Percentiles rank a stretch among this genome's conserved stretches.
phyloP scores from a whole-genome alignment of 2,797 vertebrate species.

The Balearica regulorum region DNA sequence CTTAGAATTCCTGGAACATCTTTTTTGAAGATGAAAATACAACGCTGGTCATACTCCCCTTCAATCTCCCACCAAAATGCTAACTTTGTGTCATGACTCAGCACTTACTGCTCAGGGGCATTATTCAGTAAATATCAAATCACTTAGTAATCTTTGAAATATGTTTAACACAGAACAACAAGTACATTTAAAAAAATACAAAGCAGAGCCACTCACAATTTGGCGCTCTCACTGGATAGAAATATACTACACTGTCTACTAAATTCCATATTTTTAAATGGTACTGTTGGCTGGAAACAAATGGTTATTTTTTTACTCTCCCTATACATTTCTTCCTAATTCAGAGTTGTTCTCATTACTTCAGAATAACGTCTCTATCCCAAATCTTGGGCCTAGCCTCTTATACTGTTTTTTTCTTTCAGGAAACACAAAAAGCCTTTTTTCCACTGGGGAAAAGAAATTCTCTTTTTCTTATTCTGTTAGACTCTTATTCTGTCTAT shows the following conservation, averaged over 20 bases:
- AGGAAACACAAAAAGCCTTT: background rate
- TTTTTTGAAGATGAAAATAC: background rate
- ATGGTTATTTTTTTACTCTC: background rate
- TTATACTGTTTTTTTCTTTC: background rate
- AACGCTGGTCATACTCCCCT: background rate
- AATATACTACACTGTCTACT: background rate
- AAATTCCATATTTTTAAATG: background rate
- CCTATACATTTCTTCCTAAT: background rate
- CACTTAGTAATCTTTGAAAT: background rate
- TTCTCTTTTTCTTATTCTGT: too few relatives aligned
- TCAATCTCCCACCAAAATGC: background rate
- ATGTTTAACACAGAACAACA: background rate
- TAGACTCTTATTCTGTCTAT: background rate
- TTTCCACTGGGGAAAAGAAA: background rate
- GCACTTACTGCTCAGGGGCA: background rate
- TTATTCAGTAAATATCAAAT: background rate
- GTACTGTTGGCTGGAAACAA: background rate
- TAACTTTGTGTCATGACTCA: constrained; percentile 36
- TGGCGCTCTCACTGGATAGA: background rate
- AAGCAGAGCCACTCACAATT: background rate
- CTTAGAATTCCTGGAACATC: background rate
- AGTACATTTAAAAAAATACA: background rate
- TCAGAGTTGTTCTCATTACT: background rate
- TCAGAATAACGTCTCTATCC: background rate
- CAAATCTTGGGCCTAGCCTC: background rate